These are phyloP conservation scores for Myzus persicae DNA, from an alignment of 1,140 invertebrate species.

Conservation along the genomic window DNA sequence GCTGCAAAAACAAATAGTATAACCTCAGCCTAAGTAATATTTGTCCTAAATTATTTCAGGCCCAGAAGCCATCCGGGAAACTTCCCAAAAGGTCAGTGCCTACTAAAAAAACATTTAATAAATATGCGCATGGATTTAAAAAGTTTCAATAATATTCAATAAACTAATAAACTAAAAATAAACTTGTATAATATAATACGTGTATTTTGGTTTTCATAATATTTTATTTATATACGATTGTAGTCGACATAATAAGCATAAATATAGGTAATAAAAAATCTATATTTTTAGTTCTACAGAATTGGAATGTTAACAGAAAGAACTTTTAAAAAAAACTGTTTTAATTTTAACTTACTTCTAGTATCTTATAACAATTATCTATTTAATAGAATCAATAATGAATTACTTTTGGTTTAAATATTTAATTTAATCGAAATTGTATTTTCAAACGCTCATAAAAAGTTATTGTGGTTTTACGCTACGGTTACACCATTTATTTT, in stretches of 20 bases:
- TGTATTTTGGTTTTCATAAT: background rate
- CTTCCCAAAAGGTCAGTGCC: background rate
- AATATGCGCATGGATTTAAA: background rate
- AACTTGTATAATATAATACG: background rate
- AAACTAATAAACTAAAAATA: background rate
- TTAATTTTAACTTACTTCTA: background rate
- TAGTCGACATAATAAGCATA: background rate
- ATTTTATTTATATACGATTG: background rate
- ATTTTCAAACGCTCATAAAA: background rate
- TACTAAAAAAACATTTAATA: background rate
- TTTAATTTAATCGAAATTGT: background rate
- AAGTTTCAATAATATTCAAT: background rate
- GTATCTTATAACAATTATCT: background rate
- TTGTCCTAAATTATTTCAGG: background rate
- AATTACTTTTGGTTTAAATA: background rate
- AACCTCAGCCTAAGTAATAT: background rate
- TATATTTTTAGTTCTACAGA: background rate
- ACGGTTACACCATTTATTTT: background rate
- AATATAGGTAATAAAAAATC: background rate
- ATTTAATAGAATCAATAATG: background rate
- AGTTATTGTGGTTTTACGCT: background rate
- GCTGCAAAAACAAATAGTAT: background rate
- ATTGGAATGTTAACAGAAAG: background rate
- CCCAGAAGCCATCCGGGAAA: background rate
- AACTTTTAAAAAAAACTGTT: background rate